Evolutionary conservation across 2,797 vertebrate species (phyloP), one percentile per base, ranked within the genome.

Genomic region (Ceryle rudis): DNA sequence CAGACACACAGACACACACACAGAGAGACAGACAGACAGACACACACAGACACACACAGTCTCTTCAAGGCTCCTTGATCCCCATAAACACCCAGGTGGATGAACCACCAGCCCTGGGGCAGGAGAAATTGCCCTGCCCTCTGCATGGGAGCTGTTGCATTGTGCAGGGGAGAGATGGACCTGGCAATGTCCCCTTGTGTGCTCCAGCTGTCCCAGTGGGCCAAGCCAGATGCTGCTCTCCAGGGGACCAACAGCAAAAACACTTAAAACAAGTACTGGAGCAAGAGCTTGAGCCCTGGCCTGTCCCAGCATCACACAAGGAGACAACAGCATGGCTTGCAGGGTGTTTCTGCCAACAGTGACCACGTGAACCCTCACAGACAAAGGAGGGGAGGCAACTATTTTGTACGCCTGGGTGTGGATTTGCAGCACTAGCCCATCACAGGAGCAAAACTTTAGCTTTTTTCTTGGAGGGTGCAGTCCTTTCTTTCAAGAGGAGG

Each of bases 181-280:
- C 44, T 2, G 3, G 19, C 23, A 81, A 89, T 13, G n/a, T 66
- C 21, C 31, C 5, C 9, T 31, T 15, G n/a, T 26, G 14, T 69
- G 42, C 21, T 82, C 58, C 70, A 60, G 42, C 12, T 47, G n/a
- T 31, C 51, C 47, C n/a, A 57, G 29, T 0, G 3, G 26, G 20
- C 42, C 41, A 19, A 16, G 28, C 0, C n/a, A 44, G 51, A 12
- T 44, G 39, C 51, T 0, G 1, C 0, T 1, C 55, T 52, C 21
- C 39, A 66, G 37, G 7, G 11, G 14, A 19, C 9, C 14, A 35
- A 15, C 31, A 71, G 6, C 12, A 42, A 92, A 64, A 28, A 22
- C 18, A 20, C 20, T 61, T 81, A 46, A 57, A 57, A 35, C 17
- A 52, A 22, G 31, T n/a, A 2, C 14, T 9, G 37, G 37, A 66